Percentiles rank a stretch among this genome's conserved stretches.
phyloP scores from a whole-genome alignment of 2,113 vertebrate species.

The Crotophaga sulcirostris region DNA sequence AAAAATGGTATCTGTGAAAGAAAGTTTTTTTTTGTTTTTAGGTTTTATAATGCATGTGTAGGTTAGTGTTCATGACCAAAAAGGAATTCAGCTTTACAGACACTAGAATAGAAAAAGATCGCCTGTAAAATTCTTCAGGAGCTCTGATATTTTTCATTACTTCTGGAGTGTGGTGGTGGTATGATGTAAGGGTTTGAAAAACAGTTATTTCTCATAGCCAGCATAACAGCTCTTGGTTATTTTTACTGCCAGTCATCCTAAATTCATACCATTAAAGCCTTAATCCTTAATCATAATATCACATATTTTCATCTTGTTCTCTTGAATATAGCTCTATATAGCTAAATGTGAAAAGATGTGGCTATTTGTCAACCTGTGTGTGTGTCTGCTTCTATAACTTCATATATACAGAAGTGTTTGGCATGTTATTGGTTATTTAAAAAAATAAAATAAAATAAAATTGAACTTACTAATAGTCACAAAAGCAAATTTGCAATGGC shows the following conservation, averaged over 20 bases:
- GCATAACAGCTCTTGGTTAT: not conserved
- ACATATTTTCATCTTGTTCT: not conserved
- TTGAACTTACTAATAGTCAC: not conserved
- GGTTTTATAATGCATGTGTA: fast-evolving
- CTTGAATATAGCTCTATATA: not conserved
- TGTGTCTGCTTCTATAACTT: not conserved
- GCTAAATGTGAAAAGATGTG: not conserved
- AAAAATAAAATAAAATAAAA: not conserved
- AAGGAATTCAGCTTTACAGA: not conserved
- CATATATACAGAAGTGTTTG: not conserved
- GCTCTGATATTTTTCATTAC: not conserved
- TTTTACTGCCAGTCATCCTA: not conserved
- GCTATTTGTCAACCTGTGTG: not conserved
- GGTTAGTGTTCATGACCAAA: not conserved
- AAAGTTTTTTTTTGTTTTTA: not conserved
- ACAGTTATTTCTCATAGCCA: not conserved
- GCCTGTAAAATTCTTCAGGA: not conserved
- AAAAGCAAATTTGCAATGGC: not conserved
- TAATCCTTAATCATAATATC: not conserved
- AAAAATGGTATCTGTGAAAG: not conserved
- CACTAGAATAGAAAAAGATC: not conserved
- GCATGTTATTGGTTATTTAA: not conserved
- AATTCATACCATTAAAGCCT: not conserved
- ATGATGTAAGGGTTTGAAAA: not conserved
- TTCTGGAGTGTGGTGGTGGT: not conserved